Base-by-base conservation (phyloP, 1,140 invertebrate genomes). In the Zaprionus vittiger region DNA sequence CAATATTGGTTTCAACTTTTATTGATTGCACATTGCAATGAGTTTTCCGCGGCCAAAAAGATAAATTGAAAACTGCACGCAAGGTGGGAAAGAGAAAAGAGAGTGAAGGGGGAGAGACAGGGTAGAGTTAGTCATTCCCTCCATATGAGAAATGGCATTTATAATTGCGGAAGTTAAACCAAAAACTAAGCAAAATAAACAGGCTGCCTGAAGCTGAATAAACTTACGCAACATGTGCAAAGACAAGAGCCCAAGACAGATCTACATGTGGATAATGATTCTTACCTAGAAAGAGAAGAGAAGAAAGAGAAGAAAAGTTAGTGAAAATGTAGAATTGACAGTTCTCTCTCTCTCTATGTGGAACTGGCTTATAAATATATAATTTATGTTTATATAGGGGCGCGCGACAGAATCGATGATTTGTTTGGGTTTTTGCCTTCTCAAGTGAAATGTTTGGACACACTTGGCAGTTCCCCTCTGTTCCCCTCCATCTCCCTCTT, bases 51-150 rank as follows among this genome's bases (percentile, higher is more conserved):
- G 24, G 22, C 9, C 17, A 80, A 79, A 79, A 47, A 17, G 83
- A 86, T 83, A 86, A 86, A 86, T 86, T 89, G 77, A 86, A 86
- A 80, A 80, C 73, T 89, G 84, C 83, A 86, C 83, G 83, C 83
- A 89, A 86, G 75, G 80, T 81, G 73, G 66, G 3, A 54, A 20
- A 14, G 6, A 17, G 9, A 15, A 37, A 1, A n/a, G 38, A 4
- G 17, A 20, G 38, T 9, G 20, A 20, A 20, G 2, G 0, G 15
- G 17, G 65, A 31, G 54, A 34, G 20, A 34, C 44, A 26, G 34
- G 24, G 28, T n/a, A 14, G 38, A 47, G 66, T 67, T 80, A 64
- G 31, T 34, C 9, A 34, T 34, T 34, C 31, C 31, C 31, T 34
- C 31, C 61, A 83, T 63, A 83, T 85, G 81, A 85, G 64, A 81